Evolutionary conservation across 2,113 vertebrate species (phyloP), one percentile per base, ranked within the genome.

Genomic region (Lagopus muta): DNA sequence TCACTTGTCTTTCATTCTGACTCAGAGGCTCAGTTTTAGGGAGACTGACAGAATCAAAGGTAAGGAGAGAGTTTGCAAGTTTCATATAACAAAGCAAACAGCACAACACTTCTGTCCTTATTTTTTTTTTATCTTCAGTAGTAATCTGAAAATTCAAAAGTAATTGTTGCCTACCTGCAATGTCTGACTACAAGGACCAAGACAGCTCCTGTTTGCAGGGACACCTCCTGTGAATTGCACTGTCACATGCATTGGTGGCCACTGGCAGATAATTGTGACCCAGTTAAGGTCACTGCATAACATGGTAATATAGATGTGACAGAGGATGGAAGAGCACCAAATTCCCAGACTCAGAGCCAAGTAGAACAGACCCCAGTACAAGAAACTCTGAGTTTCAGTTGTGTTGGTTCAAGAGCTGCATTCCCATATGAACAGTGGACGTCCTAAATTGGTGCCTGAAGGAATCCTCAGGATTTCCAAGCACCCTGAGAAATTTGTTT

Each of bases 381-480:
- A 76, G 73, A 20, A 86, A 61, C 36, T 20, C 25, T 55, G 42
- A 83, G 77, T 86, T 93, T 86, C 48, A 82, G 42, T 48, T 83
- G 28, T 1, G 1, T 5, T 57, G 20, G 40, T 83, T 48, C 81
- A 65, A 40, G 43, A 42, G 64, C 58, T 45, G 54, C 27, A 69
- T 89, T 38, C 22, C 36, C 66, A 79, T 47, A 79, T 32, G 52
- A 79, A 75, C 66, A 54, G 16, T 27, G 65, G 32, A 55, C 61
- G 73, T 69, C 62, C 62, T 89, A 84, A 84, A 84, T 85, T 62
- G 70, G 48, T 85, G 83, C 74, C 67, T 86, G 50, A 58, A 92
- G 74, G 74, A 95, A 79, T 92, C 43, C 32, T 96, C 90, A 93
- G 79, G 72, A 60, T 67, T 90, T 96, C 65, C 80, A 83, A 67